Conservation (phyloP, 2,888 invertebrate species). For the Phortica okadai region DNA sequence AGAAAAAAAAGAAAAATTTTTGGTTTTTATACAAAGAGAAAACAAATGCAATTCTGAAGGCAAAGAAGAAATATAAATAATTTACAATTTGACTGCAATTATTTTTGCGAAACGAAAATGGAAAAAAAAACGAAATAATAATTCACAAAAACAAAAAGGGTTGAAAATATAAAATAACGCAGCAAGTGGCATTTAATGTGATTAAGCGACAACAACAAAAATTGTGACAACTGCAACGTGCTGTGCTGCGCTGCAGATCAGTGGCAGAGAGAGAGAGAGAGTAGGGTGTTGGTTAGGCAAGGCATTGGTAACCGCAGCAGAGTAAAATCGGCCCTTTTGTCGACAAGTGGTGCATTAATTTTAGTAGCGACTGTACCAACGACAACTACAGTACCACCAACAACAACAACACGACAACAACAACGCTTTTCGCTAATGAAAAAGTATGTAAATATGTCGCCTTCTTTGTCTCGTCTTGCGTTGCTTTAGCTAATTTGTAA, state of each 20-base stretch:
- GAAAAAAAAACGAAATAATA: neutral
- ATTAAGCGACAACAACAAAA: conserved; percentile 49
- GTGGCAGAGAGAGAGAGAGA: neutral
- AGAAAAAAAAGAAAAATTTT: neutral
- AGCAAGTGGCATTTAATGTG: conserved; percentile 63
- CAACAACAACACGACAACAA: neutral
- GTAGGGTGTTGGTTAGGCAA: too few relatives aligned
- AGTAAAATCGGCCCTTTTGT: neutral
- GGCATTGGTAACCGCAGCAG: too few relatives aligned
- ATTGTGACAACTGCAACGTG: neutral
- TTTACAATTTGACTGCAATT: conserved; percentile 25
- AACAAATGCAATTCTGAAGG: neutral
- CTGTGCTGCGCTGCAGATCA: neutral
- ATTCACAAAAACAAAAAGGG: neutral
- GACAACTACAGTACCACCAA: neutral
- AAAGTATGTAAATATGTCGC: neutral
- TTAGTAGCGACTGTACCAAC: neutral
- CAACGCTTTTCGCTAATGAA: conserved; percentile 1
- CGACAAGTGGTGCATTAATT: neutral
- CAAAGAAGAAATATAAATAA: conserved; percentile 1
- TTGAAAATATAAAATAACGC: conserved; percentile 35
- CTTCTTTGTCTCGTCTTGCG: neutral
- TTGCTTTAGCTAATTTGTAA: conserved; percentile 46
- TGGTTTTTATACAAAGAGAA: neutral
- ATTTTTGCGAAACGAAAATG: neutral